Evolutionary conservation across 2,113 vertebrate genomes (phyloP).

Genomic region (Toxotes jaculatrix): DNA sequence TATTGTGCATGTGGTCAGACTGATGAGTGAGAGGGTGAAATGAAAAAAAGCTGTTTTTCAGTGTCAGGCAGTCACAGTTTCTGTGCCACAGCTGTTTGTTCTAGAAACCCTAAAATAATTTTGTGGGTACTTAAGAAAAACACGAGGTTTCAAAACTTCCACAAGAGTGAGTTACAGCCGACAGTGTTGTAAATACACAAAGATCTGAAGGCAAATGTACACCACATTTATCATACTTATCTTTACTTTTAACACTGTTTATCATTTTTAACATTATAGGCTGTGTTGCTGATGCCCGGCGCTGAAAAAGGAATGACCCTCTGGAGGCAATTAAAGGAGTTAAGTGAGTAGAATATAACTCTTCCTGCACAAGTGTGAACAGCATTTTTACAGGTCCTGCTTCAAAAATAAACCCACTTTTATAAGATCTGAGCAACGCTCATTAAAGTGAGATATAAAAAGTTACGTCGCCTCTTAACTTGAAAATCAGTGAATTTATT

Average conservation of each 20-base stretch:
- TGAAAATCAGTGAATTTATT: conserved; percentile 7
- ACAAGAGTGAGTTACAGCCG: conserved; percentile 7
- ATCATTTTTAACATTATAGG: conserved; percentile 13
- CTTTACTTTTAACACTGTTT: conserved; percentile 14
- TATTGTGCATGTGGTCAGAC: conserved; percentile 22
- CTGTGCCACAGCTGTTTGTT: conserved; percentile 39
- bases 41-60: conserved; percentile 27
- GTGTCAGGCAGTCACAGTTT: conserved; percentile 36
- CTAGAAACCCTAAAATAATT: conserved; percentile 32
- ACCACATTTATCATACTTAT: neutral
- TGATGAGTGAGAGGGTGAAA: conserved; percentile 24
- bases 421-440: conserved; percentile 38
- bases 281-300: conserved; percentile 33
- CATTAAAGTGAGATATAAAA: conserved; percentile 22
- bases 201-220: conserved; percentile 33
- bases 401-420: conserved; percentile 53
- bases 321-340: conserved; percentile 37
- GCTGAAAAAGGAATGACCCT: conserved; percentile 40
- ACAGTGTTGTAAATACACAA: conserved; percentile 1
- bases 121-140: neutral
- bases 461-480: neutral
- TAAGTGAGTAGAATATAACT: conserved; percentile 17
- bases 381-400: conserved; percentile 38
- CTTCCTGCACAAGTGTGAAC: conserved; percentile 14
- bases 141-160: conserved; percentile 14